phyloP scores from a whole-genome alignment of 2,113 vertebrate species.

The Anolis carolinensis region DNA sequence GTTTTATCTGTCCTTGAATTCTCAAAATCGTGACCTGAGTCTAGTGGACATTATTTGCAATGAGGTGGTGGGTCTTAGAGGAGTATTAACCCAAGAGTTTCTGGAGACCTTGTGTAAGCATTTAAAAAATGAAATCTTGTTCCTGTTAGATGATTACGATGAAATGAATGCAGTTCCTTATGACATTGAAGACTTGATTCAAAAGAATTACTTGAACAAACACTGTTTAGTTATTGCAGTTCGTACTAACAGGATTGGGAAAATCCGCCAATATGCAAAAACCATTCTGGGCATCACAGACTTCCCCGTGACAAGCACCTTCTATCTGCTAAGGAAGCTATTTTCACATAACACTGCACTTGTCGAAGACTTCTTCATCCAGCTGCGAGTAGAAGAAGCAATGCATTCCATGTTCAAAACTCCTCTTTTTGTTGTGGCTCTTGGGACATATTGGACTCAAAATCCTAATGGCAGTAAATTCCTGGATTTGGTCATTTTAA shows the following conservation, averaged over 20 bases:
- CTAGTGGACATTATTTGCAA: constrained; percentile 47
- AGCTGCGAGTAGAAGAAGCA: not conserved
- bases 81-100: constrained; percentile 38
- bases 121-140: constrained; percentile 53
- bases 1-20: constrained; percentile 62
- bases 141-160: constrained; percentile 64
- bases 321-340: constrained; percentile 43
- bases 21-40: constrained; percentile 19
- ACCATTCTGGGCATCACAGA: constrained; percentile 35
- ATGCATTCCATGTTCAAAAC: constrained; percentile 35
- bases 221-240: constrained; percentile 55
- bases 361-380: constrained; percentile 7
- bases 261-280: constrained; percentile 48
- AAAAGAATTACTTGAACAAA: constrained; percentile 49
- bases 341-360: constrained; percentile 26
- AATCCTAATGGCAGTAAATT: constrained; percentile 1
- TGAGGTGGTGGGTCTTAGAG: constrained; percentile 35
- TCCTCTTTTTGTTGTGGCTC: constrained; percentile 23
- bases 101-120: constrained; percentile 36
- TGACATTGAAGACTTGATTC: constrained; percentile 49
- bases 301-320: constrained; percentile 59
- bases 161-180: constrained; percentile 26
- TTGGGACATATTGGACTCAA: constrained; percentile 17
- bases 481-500: constrained; percentile 18
- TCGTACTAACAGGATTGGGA: constrained; percentile 22